Evolutionary conservation across 30 jellyfish, hydroid and myxozoan species (phyloP).

Genomic region (Mastigias papua): DNA sequence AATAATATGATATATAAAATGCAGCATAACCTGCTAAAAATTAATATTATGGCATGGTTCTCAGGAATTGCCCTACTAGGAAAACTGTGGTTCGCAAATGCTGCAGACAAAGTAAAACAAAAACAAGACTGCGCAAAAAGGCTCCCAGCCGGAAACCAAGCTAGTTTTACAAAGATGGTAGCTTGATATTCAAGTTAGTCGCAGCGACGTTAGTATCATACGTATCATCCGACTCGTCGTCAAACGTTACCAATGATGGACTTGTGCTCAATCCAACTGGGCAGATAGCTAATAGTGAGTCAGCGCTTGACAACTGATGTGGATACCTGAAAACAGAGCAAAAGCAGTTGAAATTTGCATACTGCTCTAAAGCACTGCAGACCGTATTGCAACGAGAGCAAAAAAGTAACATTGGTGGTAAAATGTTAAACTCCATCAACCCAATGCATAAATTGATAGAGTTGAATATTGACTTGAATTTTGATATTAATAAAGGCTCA

Average conservation of each 20-base stretch:
- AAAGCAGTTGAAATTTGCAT: no score
- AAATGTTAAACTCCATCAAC: no score
- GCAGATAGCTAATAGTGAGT: background rate
- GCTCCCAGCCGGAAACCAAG: no score
- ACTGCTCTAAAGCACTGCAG: no score
- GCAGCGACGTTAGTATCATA: constrained; percentile 1
- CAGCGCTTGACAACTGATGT: constrained; percentile 1
- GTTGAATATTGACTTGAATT: no score
- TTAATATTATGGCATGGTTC: background rate
- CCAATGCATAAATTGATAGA: no score
- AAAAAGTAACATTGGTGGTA: no score
- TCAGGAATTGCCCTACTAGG: no score
- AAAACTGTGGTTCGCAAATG: background rate
- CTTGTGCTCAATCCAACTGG: background rate
- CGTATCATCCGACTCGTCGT: constrained; percentile 31
- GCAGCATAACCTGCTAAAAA: background rate
- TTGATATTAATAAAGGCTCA: no score
- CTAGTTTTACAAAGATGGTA: constrained; percentile 13
- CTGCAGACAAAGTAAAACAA: background rate
- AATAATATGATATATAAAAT: no score
- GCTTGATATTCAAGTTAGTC: background rate
- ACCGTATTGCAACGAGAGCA: no score
- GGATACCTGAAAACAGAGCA: constrained; percentile 6
- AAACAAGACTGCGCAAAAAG: background rate
- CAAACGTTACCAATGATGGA: constrained; percentile 4